phyloP scores from a whole-genome alignment of 2,797 vertebrate species.

The Chloroceryle amazona region DNA sequence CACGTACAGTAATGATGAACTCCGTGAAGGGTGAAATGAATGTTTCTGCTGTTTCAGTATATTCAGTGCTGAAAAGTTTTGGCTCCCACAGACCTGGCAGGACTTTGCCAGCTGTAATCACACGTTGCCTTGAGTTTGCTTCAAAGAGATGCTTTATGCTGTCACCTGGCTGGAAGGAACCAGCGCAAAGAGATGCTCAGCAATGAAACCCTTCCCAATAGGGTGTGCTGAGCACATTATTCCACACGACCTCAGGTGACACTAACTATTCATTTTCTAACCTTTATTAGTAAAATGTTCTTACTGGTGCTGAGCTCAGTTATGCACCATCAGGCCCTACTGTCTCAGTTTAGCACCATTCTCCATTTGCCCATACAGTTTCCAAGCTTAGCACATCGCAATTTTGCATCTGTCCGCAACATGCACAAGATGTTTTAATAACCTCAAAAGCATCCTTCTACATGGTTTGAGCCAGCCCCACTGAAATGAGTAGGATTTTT shows the following conservation, averaged over 20 bases:
- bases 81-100: not conserved
- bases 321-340: not conserved
- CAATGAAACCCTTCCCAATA: not conserved
- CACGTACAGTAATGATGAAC: not conserved
- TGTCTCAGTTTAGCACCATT: not conserved
- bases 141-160: not conserved
- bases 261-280: not conserved
- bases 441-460: not conserved
- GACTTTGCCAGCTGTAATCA: not conserved
- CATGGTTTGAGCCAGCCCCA: no score
- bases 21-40: slow-evolving; percentile 15
- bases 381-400: not conserved
- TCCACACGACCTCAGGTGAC: not conserved
- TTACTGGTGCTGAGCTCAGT: not conserved
- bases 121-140: not conserved
- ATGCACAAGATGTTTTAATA: not conserved
- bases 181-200: not conserved
- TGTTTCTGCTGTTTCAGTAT: not conserved
- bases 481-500: not conserved
- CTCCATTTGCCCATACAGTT: not conserved
- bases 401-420: not conserved
- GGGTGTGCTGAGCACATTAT: not conserved
- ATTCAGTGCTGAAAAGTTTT: not conserved
- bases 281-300: not conserved
- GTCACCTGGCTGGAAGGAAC: not conserved